Evolutionary conservation across 2,113 vertebrate species (phyloP), one percentile per base, ranked within the genome.

Genomic region (Malurus alboscapulatus): DNA sequence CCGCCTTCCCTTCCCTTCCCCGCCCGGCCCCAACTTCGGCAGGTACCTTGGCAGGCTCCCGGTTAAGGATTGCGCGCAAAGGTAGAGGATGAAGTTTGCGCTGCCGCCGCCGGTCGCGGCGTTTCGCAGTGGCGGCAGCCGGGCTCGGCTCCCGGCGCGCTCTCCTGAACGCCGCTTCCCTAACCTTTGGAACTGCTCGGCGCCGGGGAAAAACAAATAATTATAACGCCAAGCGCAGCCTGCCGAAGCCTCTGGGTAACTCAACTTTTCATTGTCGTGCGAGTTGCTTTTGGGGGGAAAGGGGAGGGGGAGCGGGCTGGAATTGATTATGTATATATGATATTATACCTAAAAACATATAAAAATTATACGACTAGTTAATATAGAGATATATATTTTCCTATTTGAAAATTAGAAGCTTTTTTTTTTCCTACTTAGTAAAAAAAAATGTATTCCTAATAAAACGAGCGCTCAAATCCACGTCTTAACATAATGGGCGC

Each of bases 1-100:
- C 40, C 18, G 3, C 17, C 20, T 14, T 45, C 19, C 63, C 22
- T 20, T 25, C 44, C n/a, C 65, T 18, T 42, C 51, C 29, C 29
- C 68, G 40, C 36, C 44, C 83, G 65, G 72, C 88, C 76, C 69
- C 59, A 87, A 63, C 86, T 96, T 88, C 73, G 94, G 93, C 93
- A 88, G 93, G 87, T 93, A 86, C 91, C 86, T 83, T 29, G 92
- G 50, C 75, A 55, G 94, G 95, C 88, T 90, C 88, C 66, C 84
- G 59, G 87, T 71, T 82, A 47, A 75, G 94, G 95, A 94, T 2
- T 54, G 94, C 45, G 90, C 90, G 45, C 55, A 71, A 95, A 90
- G 96, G 97, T 83, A 91, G 93, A 93, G 92, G 44, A 93, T 54
- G 74, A 91, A 95, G 95, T 97, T 96, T 88, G 90, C 82, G 76